These are phyloP conservation scores for Tupiocoris notatus DNA, from an alignment of 2,888 invertebrate species.

Conservation along the genomic window DNA sequence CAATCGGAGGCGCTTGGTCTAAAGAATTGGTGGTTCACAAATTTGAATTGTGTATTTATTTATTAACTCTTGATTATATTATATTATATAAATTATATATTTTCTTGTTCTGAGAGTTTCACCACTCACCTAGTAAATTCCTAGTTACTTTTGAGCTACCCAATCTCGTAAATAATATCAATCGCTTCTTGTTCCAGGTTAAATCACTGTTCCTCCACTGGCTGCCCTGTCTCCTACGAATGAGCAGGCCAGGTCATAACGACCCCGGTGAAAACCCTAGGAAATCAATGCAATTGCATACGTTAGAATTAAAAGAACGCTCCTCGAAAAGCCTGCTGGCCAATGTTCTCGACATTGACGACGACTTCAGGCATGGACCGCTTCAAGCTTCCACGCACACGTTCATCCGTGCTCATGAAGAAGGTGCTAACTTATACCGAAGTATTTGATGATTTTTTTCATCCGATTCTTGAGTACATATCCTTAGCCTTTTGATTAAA, in stretches of 20 bases:
- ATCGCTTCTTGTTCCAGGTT: slow-evolving; percentile 61
- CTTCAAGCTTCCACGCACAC: slow-evolving; percentile 52
- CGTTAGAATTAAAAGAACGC: slow-evolving; percentile 83
- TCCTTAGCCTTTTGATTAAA: no score
- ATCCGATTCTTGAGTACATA: no score
- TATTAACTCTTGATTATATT: no score
- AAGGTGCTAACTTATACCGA: slow-evolving; percentile 46
- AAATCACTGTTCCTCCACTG: slow-evolving; percentile 91
- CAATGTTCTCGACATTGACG: slow-evolving; percentile 95
- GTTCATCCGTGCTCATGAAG: slow-evolving; percentile 53
- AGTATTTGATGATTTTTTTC: no score
- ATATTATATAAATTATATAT: no score
- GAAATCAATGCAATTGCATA: slow-evolving; percentile 75
- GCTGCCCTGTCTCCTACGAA: slow-evolving; percentile 94
- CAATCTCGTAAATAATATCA: no score
- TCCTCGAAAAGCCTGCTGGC: slow-evolving; percentile 94
- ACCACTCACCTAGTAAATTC: no score
- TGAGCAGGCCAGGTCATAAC: slow-evolving; percentile 69
- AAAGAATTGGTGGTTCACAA: no score
- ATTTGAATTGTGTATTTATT: no score
- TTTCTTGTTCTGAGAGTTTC: no score
- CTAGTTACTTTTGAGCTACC: no score
- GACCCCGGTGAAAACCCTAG: slow-evolving; percentile 56
- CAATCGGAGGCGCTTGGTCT: no score
- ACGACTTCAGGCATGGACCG: slow-evolving; percentile 76